Evolutionary conservation across 1,140 invertebrate species (phyloP), one percentile per base, ranked within the genome.

Genomic region (Drosophila equinoxialis): DNA sequence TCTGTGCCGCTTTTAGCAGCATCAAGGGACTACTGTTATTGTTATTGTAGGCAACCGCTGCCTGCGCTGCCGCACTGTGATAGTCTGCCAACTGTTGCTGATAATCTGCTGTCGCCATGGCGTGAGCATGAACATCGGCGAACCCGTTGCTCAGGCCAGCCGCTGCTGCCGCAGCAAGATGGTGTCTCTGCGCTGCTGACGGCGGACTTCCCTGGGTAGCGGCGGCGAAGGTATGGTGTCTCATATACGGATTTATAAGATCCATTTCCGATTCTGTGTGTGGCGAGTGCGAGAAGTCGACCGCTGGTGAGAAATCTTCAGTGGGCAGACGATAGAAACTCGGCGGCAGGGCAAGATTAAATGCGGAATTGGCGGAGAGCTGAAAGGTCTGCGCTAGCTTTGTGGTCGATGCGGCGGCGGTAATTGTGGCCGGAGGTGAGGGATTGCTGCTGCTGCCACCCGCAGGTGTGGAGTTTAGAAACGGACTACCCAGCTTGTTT

Each of bases 401-500:
- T 45, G 87, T 89, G 73, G 81, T 68, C 37, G 81, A 67, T 64
- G 68, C 41, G 48, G 68, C 42, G 60, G 78, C 63, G 20, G 68
- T 65, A n/a, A 62, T 41, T 33, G 77, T 63, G 14, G 39, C 14
- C 26, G 73, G 74, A 54, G 77, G 81, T n/a, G 80, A 90, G 55
- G 81, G 68, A 66, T 81, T 81, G 73, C 73, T 79, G 79, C 70
- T 86, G 74, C 74, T 79, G 61, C 79, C 85, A 85, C 74, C 83
- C 72, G 82, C 65, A 57, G 86, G 81, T 76, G 86, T 89, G 30
- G 66, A 65, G 62, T 75, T 73, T 68, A 92, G 71, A 65, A 84
- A 92, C 76, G 91, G 91, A 83, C 91, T 92, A 92, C 91, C 91
- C 91, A 92, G 91, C 78, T 90, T 92, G 61, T 42, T 11, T 79